Percentiles rank a stretch among this genome's conserved stretches.
phyloP scores from a whole-genome alignment of 2,797 vertebrate species.

The Oreochromis grahami region DNA sequence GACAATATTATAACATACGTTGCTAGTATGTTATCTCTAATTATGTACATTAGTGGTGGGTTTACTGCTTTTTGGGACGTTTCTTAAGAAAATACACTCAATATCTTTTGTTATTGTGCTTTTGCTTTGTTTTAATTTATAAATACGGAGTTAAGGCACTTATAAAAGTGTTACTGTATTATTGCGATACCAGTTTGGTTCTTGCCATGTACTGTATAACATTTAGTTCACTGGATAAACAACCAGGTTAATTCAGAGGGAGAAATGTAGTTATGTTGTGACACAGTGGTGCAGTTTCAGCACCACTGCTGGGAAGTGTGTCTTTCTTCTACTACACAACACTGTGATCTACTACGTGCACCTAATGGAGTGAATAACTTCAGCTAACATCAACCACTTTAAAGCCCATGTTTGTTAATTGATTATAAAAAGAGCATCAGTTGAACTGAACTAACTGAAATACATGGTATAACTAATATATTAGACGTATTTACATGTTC shows the following conservation, averaged over 20 bases:
- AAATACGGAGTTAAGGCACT: background rate
- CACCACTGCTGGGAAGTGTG: background rate
- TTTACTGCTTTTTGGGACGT: background rate
- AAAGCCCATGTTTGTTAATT: background rate
- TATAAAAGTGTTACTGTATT: background rate
- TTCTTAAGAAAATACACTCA: background rate
- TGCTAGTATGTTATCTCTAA: background rate
- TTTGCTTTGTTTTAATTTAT: rapidly evolving
- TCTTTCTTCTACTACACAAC: background rate
- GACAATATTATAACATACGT: background rate
- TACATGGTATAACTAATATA: background rate
- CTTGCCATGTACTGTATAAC: background rate
- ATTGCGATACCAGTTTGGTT: background rate
- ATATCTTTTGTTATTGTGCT: background rate
- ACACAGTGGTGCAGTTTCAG: background rate
- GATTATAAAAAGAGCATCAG: background rate
- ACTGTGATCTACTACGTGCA: background rate
- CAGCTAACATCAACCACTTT: background rate
- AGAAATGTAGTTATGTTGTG: background rate
- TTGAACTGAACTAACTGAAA: background rate
- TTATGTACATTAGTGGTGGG: rapidly evolving
- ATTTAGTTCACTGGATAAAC: background rate
- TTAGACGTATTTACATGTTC: background rate
- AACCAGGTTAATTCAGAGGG: background rate
- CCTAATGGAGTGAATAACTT: background rate